Conservation (phyloP, 2,888 invertebrate genomes). For the Drosophila neotestacea region DNA sequence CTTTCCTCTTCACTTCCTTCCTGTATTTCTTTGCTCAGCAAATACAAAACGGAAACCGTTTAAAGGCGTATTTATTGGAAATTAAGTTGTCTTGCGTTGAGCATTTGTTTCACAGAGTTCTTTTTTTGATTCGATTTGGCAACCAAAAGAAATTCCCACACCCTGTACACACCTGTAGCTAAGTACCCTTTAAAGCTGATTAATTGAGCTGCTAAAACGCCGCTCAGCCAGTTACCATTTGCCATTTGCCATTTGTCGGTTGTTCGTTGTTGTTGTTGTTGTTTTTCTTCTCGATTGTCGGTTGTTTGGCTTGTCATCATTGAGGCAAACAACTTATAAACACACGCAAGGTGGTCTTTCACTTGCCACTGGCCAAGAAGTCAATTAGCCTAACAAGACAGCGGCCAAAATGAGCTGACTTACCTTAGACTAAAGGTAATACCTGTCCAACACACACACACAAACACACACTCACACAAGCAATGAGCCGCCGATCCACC, state of each 20-base stretch:
- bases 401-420: slow-evolving; percentile 54
- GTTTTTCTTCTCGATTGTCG: slow-evolving; percentile 15
- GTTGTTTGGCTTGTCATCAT: slow-evolving; percentile 57
- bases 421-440: slow-evolving; percentile 43
- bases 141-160: slow-evolving; percentile 50
- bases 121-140: slow-evolving; percentile 12
- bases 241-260: slow-evolving; percentile 21
- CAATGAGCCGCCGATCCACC: slow-evolving; percentile 1
- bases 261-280: slow-evolving; percentile 1
- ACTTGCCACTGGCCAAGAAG: slow-evolving; percentile 56
- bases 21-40: too few relatives aligned
- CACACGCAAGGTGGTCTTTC: slow-evolving; percentile 71
- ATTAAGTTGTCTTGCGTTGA: slow-evolving; percentile 33
- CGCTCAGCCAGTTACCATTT: slow-evolving; percentile 46
- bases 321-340: slow-evolving; percentile 61
- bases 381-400: slow-evolving; percentile 84
- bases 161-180: slow-evolving; percentile 59
- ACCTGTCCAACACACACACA: slow-evolving; percentile 34
- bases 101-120: slow-evolving; percentile 16
- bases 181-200: slow-evolving; percentile 65
- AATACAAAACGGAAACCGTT: background rate
- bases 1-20: background rate
- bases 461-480: background rate
- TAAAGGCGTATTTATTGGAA: slow-evolving; percentile 25
- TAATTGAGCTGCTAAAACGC: slow-evolving; percentile 73